phyloP scores from a whole-genome alignment of 2,113 vertebrate genomes.

The Synchiropus splendidus region DNA sequence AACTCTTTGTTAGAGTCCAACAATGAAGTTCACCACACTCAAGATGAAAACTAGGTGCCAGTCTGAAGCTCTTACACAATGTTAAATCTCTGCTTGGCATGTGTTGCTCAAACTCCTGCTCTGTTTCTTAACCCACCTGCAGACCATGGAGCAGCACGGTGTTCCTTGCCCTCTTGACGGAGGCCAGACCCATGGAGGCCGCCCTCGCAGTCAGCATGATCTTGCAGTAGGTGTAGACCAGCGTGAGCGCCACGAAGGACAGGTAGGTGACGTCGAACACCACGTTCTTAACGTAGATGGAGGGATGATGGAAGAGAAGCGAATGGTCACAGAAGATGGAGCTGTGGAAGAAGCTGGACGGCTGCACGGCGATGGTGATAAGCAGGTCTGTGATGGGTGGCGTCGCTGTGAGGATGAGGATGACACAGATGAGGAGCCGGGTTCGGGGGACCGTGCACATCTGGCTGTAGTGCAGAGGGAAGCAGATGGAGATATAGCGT shows the following conservation, averaged over 20 bases:
- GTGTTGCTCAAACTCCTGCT: no score
- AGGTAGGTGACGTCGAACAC: slow-evolving; percentile 63
- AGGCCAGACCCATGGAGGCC: slow-evolving; percentile 49
- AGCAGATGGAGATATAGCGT: slow-evolving; percentile 68
- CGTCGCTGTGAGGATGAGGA: slow-evolving; percentile 40
- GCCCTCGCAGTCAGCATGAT: slow-evolving; percentile 59
- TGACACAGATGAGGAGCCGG: slow-evolving; percentile 39
- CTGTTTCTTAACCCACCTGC: slow-evolving; percentile 26
- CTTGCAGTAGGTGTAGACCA: slow-evolving; percentile 67
- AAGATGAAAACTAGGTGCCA: no score
- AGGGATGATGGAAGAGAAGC: slow-evolving; percentile 47
- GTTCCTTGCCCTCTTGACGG: slow-evolving; percentile 59
- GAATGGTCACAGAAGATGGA: slow-evolving; percentile 65
- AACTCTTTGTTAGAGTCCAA: no score
- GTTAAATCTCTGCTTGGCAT: no score
- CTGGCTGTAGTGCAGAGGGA: slow-evolving; percentile 58
- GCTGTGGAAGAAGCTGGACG: slow-evolving; percentile 36
- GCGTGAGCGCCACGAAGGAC: slow-evolving; percentile 58
- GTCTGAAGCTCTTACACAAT: no score
- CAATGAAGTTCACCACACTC: not conserved
- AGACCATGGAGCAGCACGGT: slow-evolving; percentile 64
- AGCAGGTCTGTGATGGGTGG: slow-evolving; percentile 61
- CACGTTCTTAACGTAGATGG: slow-evolving; percentile 66
- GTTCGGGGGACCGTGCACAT: slow-evolving; percentile 63
- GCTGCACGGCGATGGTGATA: slow-evolving; percentile 46